Conservation (phyloP, 2,113 vertebrate species). For the Semicossyphus pulcher region DNA sequence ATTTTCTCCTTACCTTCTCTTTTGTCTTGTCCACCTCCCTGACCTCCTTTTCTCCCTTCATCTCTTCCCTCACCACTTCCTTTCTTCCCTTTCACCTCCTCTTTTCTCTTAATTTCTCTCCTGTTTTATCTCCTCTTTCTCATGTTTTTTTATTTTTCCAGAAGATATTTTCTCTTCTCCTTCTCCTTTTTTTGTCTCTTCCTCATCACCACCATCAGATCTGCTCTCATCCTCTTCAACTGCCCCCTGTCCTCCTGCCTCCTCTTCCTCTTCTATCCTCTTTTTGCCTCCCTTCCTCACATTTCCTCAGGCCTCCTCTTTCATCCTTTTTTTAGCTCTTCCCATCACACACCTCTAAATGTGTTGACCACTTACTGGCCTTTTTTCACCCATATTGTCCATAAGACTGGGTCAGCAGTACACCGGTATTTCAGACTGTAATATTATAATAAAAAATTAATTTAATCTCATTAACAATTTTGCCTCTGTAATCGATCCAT, state of each 20-base stretch:
- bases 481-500: no score
- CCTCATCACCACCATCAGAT: no score
- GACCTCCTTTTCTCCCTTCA: slow-evolving; percentile 21
- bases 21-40: slow-evolving; percentile 14
- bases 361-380: no score
- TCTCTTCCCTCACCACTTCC: background rate
- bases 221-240: no score
- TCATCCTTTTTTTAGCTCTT: background rate
- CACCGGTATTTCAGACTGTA: no score
- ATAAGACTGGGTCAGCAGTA: no score
- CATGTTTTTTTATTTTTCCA: background rate
- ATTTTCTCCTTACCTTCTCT: slow-evolving; percentile 15
- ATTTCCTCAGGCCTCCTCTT: background rate
- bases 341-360: background rate
- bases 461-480: no score
- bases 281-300: background rate
- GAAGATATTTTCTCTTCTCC: background rate
- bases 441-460: no score
- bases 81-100: background rate
- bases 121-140: background rate
- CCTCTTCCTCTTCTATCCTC: no score
- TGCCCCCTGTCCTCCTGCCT: no score
- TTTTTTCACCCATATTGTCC: no score
- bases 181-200: background rate
- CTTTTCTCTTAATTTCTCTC: background rate